Evolutionary conservation across 2,113 vertebrate species (phyloP).

Genomic region (Promerops cafer): DNA sequence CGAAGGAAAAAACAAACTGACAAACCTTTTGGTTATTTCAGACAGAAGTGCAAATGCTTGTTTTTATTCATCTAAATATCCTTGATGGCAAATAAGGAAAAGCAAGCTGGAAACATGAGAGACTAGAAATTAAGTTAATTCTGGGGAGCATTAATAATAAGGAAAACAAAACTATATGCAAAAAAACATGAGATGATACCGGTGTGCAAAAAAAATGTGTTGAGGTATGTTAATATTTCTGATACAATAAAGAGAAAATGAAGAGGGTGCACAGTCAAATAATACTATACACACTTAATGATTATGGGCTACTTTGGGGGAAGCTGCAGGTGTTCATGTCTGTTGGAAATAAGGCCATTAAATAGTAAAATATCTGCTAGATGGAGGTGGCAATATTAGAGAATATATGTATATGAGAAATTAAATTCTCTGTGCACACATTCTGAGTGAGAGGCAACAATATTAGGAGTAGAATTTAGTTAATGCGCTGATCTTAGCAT

Average conservation of each 20-base stretch:
- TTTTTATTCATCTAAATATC: neutral
- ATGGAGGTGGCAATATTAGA: neutral
- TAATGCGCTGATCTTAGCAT: neutral
- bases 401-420: neutral
- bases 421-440: neutral
- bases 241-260: neutral
- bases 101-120: neutral
- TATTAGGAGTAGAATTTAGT: neutral
- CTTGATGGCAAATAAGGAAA: neutral
- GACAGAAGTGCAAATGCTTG: neutral
- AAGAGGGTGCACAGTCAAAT: neutral
- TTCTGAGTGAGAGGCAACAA: neutral
- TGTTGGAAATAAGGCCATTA: neutral
- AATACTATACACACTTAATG: neutral
- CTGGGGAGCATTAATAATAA: neutral
- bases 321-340: neutral
- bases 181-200: neutral
- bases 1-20: neutral
- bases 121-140: neutral
- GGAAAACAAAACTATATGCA: neutral
- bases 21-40: neutral
- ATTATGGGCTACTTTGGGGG: neutral
- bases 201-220: neutral
- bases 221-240: neutral
- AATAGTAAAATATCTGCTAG: neutral